These are phyloP conservation scores for Ophion ellenae DNA, from an alignment of 2,888 invertebrate genomes.

Conservation along the genomic window DNA sequence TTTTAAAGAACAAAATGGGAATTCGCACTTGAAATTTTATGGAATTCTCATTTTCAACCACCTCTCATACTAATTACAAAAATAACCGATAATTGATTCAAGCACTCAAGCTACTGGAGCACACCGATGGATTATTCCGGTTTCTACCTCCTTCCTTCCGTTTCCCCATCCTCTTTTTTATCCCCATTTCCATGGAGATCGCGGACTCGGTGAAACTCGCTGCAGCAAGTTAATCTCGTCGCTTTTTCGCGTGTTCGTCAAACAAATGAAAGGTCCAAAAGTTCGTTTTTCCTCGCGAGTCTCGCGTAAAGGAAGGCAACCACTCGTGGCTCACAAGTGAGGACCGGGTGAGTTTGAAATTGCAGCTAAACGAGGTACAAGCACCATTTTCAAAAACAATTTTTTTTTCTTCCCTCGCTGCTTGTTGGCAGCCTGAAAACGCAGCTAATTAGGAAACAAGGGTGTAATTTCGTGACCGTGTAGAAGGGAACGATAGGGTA, in stretches of 20 bases:
- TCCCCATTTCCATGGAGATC: slow-evolving; percentile 6
- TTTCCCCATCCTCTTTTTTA: not conserved
- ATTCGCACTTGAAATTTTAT: not conserved
- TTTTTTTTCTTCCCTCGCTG: no score
- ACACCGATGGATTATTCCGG: not conserved
- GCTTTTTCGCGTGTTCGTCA: not conserved
- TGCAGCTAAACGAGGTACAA: no score
- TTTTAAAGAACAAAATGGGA: not conserved
- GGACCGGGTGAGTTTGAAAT: no score
- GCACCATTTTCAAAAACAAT: no score
- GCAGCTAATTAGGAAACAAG: no score
- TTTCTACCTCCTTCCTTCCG: slow-evolving; percentile 13
- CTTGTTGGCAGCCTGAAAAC: no score
- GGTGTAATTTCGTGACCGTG: not conserved
- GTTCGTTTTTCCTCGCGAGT: not conserved
- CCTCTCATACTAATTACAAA: slow-evolving; percentile 34
- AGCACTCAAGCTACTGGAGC: slow-evolving; percentile 12
- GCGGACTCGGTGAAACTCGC: not conserved
- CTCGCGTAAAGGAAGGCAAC: no score
- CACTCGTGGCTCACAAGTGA: no score
- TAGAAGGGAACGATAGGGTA: not conserved
- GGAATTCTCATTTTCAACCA: not conserved
- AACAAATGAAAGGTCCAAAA: not conserved
- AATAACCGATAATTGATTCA: slow-evolving; percentile 54
- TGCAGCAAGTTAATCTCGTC: not conserved